A percentile compares a stretch with the other conserved stretches of the same genome.
phyloP scores from a whole-genome alignment of 2,113 vertebrate genomes.

The Sus scrofa region DNA sequence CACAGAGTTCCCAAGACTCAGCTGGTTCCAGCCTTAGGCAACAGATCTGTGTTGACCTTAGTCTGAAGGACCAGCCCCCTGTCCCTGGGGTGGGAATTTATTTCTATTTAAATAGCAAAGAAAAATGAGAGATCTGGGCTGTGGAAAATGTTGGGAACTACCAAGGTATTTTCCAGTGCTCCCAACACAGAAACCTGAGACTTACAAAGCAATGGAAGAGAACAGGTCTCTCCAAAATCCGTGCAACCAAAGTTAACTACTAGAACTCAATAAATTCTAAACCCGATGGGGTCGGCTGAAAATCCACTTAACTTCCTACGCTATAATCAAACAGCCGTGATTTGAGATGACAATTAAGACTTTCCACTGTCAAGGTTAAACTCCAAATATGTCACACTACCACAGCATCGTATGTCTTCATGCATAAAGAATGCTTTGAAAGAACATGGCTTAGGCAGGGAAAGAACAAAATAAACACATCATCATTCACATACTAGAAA shows the following conservation, averaged over 20 bases:
- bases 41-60: neutral
- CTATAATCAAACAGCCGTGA: neutral
- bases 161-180: neutral
- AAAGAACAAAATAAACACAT: neutral
- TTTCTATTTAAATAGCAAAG: slow-evolving; percentile 45
- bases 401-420: neutral
- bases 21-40: neutral
- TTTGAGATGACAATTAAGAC: slow-evolving; percentile 19
- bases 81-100: neutral
- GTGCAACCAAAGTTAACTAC: neutral
- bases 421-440: neutral
- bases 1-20: neutral
- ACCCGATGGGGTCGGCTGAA: neutral
- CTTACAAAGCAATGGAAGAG: neutral
- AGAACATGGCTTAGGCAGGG: neutral
- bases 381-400: neutral
- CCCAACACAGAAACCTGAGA: neutral
- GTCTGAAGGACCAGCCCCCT: neutral
- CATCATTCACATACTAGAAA: slow-evolving; percentile 14
- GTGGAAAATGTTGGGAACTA: neutral
- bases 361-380: neutral
- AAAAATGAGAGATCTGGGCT: neutral
- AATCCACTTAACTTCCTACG: neutral
- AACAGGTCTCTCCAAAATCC: neutral
- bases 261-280: slow-evolving; percentile 10